Percentiles rank a stretch among this genome's conserved stretches.
Conservation (phyloP, 2,888 invertebrate species). For the Crepidodera aurea region DNA sequence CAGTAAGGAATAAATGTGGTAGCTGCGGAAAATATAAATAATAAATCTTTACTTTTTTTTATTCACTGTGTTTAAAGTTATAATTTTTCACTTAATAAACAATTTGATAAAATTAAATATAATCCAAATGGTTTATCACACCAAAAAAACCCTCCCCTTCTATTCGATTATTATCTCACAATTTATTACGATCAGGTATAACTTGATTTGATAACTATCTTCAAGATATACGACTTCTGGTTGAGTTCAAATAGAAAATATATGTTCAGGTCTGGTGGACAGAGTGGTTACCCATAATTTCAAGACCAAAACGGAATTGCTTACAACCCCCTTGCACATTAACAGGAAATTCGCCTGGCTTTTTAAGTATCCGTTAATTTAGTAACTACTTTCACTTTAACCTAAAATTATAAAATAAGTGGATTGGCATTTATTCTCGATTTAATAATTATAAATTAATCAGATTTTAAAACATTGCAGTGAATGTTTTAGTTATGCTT, state of each 20-base stretch:
- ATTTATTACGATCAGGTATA: background rate
- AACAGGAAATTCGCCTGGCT: constrained; percentile 2
- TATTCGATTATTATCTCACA: background rate
- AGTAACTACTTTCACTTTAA: too few relatives aligned
- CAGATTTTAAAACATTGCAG: too few relatives aligned
- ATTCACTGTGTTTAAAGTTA: too few relatives aligned
- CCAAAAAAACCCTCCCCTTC: background rate
- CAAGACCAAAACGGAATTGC: background rate
- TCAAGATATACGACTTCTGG: constrained; percentile 8
- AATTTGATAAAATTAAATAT: background rate
- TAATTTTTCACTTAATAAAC: too few relatives aligned
- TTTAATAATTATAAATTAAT: too few relatives aligned
- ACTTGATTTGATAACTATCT: constrained; percentile 6
- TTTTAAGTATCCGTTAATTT: background rate
- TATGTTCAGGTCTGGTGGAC: constrained; percentile 2
- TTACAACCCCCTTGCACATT: constrained; percentile 8
- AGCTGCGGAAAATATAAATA: too few relatives aligned
- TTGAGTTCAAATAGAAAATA: background rate
- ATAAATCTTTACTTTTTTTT: too few relatives aligned
- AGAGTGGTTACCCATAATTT: constrained; percentile 4
- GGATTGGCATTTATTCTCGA: too few relatives aligned
- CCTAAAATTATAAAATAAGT: too few relatives aligned
- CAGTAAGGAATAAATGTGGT: too few relatives aligned
- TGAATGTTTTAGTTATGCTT: too few relatives aligned
- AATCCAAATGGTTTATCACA: background rate